phyloP scores from a whole-genome alignment of 1,140 invertebrate genomes.

The Drosophila guanche region DNA sequence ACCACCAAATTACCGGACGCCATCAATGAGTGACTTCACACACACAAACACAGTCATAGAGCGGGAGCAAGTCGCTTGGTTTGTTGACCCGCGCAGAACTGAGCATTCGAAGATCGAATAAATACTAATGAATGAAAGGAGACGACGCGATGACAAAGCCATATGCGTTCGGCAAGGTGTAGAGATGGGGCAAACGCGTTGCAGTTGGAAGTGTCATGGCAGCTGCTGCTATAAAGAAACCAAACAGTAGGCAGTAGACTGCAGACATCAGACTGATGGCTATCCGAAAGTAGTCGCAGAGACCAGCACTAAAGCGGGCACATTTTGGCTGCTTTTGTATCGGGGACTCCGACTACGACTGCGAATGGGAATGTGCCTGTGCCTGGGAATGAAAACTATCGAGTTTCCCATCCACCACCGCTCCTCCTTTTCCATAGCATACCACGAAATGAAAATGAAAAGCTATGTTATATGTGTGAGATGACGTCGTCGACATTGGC shows the following conservation, averaged over 20 bases:
- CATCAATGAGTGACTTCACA: slow-evolving; percentile 66
- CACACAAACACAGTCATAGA: slow-evolving; percentile 20
- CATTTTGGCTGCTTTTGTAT: slow-evolving; percentile 7
- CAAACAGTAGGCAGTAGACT: too few relatives aligned
- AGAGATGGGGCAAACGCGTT: background rate
- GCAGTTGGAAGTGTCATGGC: slow-evolving; percentile 1
- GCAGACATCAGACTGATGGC: too few relatives aligned
- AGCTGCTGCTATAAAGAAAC: background rate
- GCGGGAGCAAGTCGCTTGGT: slow-evolving; percentile 55
- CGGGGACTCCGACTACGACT: background rate
- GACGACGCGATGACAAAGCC: slow-evolving; percentile 44
- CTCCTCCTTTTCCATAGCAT: background rate
- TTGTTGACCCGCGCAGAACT: slow-evolving; percentile 62
- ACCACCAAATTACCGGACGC: slow-evolving; percentile 60
- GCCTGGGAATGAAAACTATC: slow-evolving; percentile 48
- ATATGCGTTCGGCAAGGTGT: slow-evolving; percentile 32
- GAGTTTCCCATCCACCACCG: slow-evolving; percentile 15
- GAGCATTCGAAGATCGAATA: slow-evolving; percentile 59
- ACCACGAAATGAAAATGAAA: slow-evolving; percentile 59
- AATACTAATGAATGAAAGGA: slow-evolving; percentile 49
- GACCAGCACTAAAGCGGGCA: slow-evolving; percentile 33
- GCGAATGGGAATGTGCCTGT: background rate
- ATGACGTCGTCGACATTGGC: slow-evolving; percentile 53
- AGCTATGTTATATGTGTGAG: slow-evolving; percentile 56
- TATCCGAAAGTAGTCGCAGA: slow-evolving; percentile 4